A percentile compares a stretch with the other conserved stretches of the same genome.
These are phyloP conservation scores for Pocillopora verrucosa DNA, from an alignment of 64 coral and sea anemone genomes.

Conservation along the genomic window DNA sequence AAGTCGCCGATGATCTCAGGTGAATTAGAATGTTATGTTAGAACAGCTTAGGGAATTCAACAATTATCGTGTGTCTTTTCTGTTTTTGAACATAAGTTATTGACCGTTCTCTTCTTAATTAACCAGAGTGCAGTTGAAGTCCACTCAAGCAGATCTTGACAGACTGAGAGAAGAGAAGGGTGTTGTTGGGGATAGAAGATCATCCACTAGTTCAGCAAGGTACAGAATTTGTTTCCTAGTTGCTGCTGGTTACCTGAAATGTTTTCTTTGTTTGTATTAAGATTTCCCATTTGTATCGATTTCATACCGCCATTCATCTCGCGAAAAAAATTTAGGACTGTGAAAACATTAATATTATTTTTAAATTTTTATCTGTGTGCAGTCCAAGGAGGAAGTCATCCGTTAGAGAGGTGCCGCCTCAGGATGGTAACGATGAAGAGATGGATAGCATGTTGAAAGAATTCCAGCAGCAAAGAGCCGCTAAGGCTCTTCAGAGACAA, in stretches of 20 bases:
- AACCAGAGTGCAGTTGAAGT: constrained; percentile 22
- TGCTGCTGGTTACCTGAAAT: not conserved
- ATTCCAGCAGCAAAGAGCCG: constrained; percentile 55
- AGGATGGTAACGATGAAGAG: constrained; percentile 14
- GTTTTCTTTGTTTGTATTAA: not conserved
- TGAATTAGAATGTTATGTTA: not conserved
- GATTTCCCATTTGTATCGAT: too few species aligned
- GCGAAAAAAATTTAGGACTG: too few species aligned
- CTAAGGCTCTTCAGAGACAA: constrained; percentile 49
- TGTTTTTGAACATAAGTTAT: not conserved
- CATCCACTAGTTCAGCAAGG: constrained; percentile 12
- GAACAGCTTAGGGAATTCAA: not conserved
- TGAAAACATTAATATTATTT: not conserved
- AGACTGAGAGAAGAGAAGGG: not conserved
- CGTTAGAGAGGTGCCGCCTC: not conserved
- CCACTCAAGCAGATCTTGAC: constrained; percentile 22
- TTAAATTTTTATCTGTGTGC: not conserved
- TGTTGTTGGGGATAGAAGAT: constrained; percentile 8
- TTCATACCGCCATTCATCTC: too few species aligned
- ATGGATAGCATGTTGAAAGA: constrained; percentile 53
- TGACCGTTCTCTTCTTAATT: not conserved
- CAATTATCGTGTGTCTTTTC: not conserved
- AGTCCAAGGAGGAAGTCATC: constrained; percentile 19
- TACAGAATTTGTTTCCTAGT: not conserved
- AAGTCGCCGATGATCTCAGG: constrained; percentile 82